Evolutionary conservation across 2,797 vertebrate genomes (phyloP).

Genomic region (Triplophysa bombifrons): DNA sequence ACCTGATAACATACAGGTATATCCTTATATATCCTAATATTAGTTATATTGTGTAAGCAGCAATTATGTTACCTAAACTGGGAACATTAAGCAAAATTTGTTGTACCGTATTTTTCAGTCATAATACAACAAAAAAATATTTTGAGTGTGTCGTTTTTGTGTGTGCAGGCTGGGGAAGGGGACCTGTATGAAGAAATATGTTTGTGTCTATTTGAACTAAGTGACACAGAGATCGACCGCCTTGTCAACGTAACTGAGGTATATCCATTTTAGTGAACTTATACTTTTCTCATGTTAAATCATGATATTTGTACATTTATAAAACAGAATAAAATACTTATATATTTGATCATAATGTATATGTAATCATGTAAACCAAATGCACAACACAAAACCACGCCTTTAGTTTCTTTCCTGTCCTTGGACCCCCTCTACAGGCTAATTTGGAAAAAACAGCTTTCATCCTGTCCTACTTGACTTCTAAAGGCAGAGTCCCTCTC

Average conservation of each 20-base stretch:
- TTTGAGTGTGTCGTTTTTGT: too few species aligned
- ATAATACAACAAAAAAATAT: not conserved
- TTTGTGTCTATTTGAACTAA: conserved; percentile 91
- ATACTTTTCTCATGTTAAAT: not conserved
- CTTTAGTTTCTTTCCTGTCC: not conserved
- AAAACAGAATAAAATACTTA: not conserved
- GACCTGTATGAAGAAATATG: conserved; percentile 80
- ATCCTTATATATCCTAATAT: not conserved
- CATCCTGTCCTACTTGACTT: conserved; percentile 80
- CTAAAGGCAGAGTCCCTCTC: conserved; percentile 86
- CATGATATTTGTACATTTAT: not conserved
- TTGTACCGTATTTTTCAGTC: not conserved
- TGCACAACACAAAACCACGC: not conserved
- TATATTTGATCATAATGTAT: not conserved
- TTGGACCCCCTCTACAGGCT: conserved; percentile 70
- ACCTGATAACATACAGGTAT: conserved; percentile 85
- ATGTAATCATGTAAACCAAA: not conserved
- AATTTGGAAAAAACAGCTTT: conserved; percentile 86
- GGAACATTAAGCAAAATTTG: not conserved
- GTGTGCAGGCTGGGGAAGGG: conserved; percentile 76
- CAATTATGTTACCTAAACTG: not conserved
- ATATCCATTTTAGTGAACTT: conserved; percentile 44
- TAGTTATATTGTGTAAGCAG: not conserved
- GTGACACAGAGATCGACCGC: conserved; percentile 80
- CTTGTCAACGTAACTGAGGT: conserved; percentile 84